Evolutionary conservation across 53 echinoderm and acorn worm species (phyloP).

Genomic region (Patiria pectinifera): DNA sequence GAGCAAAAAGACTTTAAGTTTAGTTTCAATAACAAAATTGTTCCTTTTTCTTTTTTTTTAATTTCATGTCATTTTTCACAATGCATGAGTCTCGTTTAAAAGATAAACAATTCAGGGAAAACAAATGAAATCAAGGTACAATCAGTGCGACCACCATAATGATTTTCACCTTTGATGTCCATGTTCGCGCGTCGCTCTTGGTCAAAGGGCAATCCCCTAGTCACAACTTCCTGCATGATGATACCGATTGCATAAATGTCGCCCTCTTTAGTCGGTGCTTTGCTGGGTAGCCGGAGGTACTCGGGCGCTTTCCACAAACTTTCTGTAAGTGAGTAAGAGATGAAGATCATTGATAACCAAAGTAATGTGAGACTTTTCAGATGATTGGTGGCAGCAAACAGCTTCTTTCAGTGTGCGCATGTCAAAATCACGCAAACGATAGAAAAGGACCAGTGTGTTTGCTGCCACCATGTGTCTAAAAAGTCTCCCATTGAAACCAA

Average conservation of each 20-base stretch:
- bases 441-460: no score
- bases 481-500: no score
- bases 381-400: not conserved
- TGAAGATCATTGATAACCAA: not conserved
- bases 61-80: no score
- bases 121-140: no score
- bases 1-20: no score
- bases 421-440: not conserved
- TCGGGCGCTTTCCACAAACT: constrained; percentile 86
- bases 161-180: constrained; percentile 27
- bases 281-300: constrained; percentile 50
- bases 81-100: no score
- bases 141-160: no score
- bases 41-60: no score
- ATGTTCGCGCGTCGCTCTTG: constrained; percentile 51
- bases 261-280: constrained; percentile 65
- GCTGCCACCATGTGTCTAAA: no score
- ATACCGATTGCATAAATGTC: constrained; percentile 86
- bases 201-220: constrained; percentile 73
- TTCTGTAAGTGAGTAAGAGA: constrained; percentile 48
- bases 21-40: no score
- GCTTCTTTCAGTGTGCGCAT: not conserved
- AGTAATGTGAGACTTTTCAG: not conserved
- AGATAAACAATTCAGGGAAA: no score
- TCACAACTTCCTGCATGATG: constrained; percentile 83